Base-by-base conservation (phyloP, 2,888 invertebrate genomes). In the Drosophila affinis region DNA sequence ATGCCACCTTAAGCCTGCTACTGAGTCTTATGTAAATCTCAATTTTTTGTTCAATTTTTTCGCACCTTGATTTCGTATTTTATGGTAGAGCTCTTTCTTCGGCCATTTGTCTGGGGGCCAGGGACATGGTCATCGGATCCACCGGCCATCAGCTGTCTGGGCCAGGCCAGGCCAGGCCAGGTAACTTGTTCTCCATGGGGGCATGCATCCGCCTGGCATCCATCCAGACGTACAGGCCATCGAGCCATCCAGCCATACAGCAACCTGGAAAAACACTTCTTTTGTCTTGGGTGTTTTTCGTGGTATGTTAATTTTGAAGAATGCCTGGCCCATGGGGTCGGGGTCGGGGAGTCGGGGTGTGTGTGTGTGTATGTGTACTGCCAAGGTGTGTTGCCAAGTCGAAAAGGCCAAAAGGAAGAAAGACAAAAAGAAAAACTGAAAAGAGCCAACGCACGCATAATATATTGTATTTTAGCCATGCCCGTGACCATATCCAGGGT, bases 401-500 rank as follows among this genome's bases (percentile, higher is more conserved):
- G 44, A 78, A 69, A 32, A 58, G 51, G 64, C 56, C 45, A 78
- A 69, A 39, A 58, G 51, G 64, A 54, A 61, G n/a, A 45, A 49
- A 47, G 29, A 34, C 27, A 29, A 45, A 44, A 49, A 56, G 46
- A 3, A 12, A 61, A 47, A 44, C 12, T 32, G 39, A 55, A 44
- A 57, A 47, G 52, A 51, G 52, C 39, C 55, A 73, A 73, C 55
- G 75, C 62, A 73, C 75, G 62, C 58, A 75, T 70, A 86, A 83
- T 78, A 76, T 67, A 78, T 81, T 78, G 85, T 81, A 58, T 78
- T 78, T 81, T 73, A 62, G 85, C 75, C 71, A 75, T 67, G 76
- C 58, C 63, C 82, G 81, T 82, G 82, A 82, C 83, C 83, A 87
- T 84, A 78, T 80, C 80, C 89, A 78, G 79, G 79, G 79, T 69